Conservation (phyloP, 2,113 vertebrate species). For the Urocynchramus pylzowi region DNA sequence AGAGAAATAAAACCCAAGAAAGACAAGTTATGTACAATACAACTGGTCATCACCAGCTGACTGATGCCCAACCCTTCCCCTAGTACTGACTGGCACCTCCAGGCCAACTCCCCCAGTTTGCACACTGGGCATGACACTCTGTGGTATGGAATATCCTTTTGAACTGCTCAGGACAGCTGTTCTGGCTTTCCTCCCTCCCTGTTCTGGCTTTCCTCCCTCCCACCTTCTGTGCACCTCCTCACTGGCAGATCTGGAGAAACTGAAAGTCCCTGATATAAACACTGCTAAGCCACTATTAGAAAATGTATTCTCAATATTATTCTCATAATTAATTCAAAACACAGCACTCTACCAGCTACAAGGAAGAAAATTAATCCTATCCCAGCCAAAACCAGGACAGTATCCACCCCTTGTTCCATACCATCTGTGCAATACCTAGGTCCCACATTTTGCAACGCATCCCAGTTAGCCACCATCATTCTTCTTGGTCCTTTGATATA, state of each 20-base stretch:
- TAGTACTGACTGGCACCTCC: not conserved
- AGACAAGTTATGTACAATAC: not conserved
- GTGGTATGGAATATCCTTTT: not conserved
- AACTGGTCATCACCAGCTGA: not conserved
- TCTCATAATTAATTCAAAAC: not conserved
- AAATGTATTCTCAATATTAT: not conserved
- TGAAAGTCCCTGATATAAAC: not conserved
- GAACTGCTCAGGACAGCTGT: not conserved
- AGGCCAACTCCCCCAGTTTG: too few species aligned
- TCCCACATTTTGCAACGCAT: not conserved
- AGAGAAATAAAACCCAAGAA: not conserved
- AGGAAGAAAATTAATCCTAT: not conserved
- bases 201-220: not conserved
- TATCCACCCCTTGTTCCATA: not conserved
- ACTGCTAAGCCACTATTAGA: not conserved
- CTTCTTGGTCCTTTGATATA: not conserved
- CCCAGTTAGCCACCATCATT: not conserved
- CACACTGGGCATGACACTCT: not conserved
- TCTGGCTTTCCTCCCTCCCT: not conserved
- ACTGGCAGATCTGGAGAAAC: not conserved
- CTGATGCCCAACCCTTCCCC: not conserved
- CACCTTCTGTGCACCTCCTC: not conserved
- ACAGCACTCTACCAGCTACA: too few species aligned
- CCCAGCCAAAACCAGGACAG: not conserved
- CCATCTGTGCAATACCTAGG: not conserved